Conservation (phyloP, 2,888 invertebrate genomes). For the Ptychoptera contaminata region DNA sequence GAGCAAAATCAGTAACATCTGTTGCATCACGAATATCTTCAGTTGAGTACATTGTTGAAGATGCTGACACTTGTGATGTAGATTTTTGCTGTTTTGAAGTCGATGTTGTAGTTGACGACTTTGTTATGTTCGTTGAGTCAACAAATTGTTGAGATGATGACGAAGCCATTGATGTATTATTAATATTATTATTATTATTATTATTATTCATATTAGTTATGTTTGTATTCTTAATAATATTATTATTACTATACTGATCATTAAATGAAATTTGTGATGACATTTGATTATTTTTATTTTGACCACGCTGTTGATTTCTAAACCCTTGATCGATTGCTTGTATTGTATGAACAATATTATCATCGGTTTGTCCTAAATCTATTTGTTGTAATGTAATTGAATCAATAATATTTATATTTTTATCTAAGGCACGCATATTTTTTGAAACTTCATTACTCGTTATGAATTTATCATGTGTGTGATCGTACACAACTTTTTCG, state of each 20-base stretch:
- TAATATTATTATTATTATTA: no score
- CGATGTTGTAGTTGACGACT: neutral
- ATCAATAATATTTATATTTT: constrained; percentile 4
- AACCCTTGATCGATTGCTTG: neutral
- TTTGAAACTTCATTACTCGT: constrained; percentile 10
- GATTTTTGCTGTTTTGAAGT: no score
- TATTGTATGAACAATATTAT: constrained; percentile 3
- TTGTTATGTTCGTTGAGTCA: neutral
- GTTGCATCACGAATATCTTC: no score
- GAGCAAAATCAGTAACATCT: no score
- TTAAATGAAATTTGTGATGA: no score
- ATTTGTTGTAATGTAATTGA: constrained; percentile 4
- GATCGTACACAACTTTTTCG: constrained; percentile 8
- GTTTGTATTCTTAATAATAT: no score
- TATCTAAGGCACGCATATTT: constrained; percentile 8
- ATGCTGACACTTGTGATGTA: no score
- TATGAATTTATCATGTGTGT: constrained; percentile 9
- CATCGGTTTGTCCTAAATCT: neutral
- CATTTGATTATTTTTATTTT: no score
- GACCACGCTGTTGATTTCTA: neutral
- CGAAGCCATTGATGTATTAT: no score
- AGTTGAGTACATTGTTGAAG: no score
- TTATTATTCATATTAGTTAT: no score
- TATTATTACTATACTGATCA: neutral
- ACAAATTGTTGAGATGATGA: neutral